Base-by-base conservation (phyloP, 2,113 vertebrate species). In the Theristicus caerulescens region DNA sequence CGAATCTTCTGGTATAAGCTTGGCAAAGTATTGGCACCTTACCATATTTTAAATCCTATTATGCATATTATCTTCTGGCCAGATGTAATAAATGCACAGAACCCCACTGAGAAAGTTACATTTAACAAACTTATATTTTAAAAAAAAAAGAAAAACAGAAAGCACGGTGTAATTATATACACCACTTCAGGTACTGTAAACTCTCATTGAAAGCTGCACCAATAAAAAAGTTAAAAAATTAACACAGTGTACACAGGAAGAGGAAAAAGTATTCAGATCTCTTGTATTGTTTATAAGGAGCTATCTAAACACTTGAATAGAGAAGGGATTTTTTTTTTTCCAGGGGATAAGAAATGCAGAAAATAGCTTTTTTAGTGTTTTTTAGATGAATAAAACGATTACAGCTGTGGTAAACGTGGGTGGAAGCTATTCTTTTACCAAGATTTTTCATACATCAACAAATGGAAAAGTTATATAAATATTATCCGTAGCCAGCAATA, bases 391-490 rank as follows among this genome's bases (percentile, higher is more conserved):
- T 97, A 98, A 98, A 98, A 98, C 7, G 7, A 96, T 97, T 97
- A 98, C 98, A 99, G 99, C 98, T 99, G 98, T 97, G 98, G 96
- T 97, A 98, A 98, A 98, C 52, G 83, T 96, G 94, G 97, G 96
- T 97, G 96, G 91, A 97, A 97, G 96, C 97, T 97, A 97, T 97
- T 98, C 97, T 98, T 97, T 96, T 85, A 97, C 88, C 93, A 97
- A 90, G 92, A 97, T 95, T 97, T 98, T 97, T 98, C 96, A 97
- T 97, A 97, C 88, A 91, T 98, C 98, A 98, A 98, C 98, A 98
- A 98, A 97, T 97, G 96, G 96, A 96, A 97, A 98, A 98, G 95
- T 97, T 97, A 73, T 97, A 94, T 98, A 98, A 97, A 98, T 98
- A 97, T 96, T 97, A 97, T 96, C 96, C 52, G 1, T 76, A 96